Percentiles rank a stretch among this genome's conserved stretches.
phyloP scores from a whole-genome alignment of 2,797 vertebrate genomes.

The Enteromius unitaeniatus region DNA sequence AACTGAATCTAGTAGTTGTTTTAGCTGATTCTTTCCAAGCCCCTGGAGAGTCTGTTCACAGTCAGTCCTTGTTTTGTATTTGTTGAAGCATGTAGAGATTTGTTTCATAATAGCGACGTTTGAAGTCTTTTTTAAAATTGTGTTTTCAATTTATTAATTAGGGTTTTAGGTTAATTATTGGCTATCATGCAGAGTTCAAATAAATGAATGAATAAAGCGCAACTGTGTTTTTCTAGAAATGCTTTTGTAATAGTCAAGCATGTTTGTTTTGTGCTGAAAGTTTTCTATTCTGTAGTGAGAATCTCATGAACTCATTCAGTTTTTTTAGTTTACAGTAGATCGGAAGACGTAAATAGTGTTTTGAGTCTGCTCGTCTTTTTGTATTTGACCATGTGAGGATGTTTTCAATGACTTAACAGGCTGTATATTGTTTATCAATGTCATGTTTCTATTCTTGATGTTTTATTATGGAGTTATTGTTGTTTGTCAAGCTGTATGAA shows the following conservation, averaged over 20 bases:
- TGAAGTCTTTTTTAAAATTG: too few relatives aligned
- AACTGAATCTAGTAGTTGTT: not conserved
- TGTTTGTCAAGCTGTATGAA: not conserved
- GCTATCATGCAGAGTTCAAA: not conserved
- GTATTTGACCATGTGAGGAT: not conserved
- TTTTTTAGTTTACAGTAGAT: not conserved
- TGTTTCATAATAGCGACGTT: not conserved
- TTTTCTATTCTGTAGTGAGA: not conserved
- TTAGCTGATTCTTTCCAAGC: not conserved
- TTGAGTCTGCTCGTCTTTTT: constrained; percentile 1
- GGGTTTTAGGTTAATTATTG: not conserved
- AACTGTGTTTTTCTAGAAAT: too few relatives aligned
- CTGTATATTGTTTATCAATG: not conserved
- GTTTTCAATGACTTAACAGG: not conserved
- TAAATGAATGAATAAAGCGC: not conserved
- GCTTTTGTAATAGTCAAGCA: too few relatives aligned
- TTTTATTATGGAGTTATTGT: not conserved
- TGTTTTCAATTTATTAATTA: constrained; percentile 1
- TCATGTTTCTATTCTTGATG: not conserved
- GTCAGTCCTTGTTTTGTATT: not conserved
- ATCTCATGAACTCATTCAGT: not conserved
- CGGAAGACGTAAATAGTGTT: not conserved
- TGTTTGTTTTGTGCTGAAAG: not conserved
- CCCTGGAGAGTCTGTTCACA: not conserved
- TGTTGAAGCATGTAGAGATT: not conserved